Evolutionary conservation across 2,113 vertebrate species (phyloP).

Genomic region (Pollimyrus isidori): DNA sequence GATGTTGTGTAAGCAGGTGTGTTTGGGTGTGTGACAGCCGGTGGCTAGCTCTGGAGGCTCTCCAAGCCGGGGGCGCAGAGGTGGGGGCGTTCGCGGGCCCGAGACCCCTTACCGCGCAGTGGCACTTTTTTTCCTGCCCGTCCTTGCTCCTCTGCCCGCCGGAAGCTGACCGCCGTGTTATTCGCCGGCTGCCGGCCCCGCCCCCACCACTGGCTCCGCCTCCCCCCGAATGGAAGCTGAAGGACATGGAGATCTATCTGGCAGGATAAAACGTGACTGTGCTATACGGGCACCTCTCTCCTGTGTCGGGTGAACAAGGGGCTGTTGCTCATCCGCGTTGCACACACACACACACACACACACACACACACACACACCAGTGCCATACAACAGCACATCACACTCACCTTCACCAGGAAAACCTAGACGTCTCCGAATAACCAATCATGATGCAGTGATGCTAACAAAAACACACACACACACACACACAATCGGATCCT

Average conservation of each 20-base stretch:
- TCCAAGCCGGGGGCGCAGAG: not conserved
- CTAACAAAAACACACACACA: not conserved
- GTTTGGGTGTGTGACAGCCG: slow-evolving; percentile 30
- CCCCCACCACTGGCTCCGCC: not conserved
- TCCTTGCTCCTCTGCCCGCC: not conserved
- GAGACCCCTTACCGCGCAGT: too few relatives aligned
- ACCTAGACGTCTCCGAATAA: not conserved
- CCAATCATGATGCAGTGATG: not conserved
- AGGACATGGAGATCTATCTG: not conserved
- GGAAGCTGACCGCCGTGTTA: too few relatives aligned
- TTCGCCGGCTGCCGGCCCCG: not conserved
- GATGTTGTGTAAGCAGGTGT: not conserved
- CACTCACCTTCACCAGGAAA: not conserved
- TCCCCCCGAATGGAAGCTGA: not conserved
- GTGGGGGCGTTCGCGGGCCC: not conserved
- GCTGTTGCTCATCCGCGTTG: not conserved
- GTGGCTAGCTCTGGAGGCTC: not conserved
- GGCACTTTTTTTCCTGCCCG: not conserved
- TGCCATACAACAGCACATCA: not conserved
- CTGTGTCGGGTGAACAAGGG: not conserved
- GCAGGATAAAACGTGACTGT: not conserved
- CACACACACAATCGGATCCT: not conserved
- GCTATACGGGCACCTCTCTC: not conserved
- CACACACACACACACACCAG: not conserved
- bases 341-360: not conserved